Evolutionary conservation across 2,113 vertebrate genomes (phyloP).

Genomic region (Archilochus colubris): DNA sequence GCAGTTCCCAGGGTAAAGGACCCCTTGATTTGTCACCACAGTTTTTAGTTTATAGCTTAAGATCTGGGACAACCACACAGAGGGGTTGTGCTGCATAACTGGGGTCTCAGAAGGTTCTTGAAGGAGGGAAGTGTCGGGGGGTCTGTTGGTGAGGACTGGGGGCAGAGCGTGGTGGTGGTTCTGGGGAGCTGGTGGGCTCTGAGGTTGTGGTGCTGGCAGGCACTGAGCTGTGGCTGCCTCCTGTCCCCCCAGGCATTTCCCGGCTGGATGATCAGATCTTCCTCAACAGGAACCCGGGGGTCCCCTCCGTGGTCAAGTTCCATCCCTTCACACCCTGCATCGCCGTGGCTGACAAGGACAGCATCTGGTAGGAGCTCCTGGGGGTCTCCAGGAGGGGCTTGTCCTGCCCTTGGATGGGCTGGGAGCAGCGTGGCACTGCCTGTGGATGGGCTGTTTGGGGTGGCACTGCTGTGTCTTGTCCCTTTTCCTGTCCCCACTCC

Average conservation of each 20-base stretch:
- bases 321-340: conserved; percentile 96
- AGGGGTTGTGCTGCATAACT: not conserved
- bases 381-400: too few relatives aligned
- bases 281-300: conserved; percentile 95
- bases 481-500: not conserved
- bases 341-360: conserved; percentile 96
- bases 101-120: not conserved
- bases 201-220: rapidly evolving
- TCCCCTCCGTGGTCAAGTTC: conserved; percentile 96
- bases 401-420: too few relatives aligned
- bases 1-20: not conserved
- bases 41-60: not conserved
- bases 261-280: conserved; percentile 97
- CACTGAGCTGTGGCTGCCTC: not conserved
- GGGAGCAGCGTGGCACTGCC: too few relatives aligned
- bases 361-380: conserved; percentile 85
- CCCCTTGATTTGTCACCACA: not conserved
- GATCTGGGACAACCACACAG: rapidly evolving
- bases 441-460: not conserved
- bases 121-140: not conserved
- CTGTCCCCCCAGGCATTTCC: conserved; percentile 82
- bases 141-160: not conserved
- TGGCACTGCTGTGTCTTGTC: rapidly evolving
- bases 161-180: not conserved
- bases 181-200: not conserved